Evolutionary conservation across 2,113 vertebrate species (phyloP), one percentile per base, ranked within the genome.

Genomic region (Seriola rivoliana): DNA sequence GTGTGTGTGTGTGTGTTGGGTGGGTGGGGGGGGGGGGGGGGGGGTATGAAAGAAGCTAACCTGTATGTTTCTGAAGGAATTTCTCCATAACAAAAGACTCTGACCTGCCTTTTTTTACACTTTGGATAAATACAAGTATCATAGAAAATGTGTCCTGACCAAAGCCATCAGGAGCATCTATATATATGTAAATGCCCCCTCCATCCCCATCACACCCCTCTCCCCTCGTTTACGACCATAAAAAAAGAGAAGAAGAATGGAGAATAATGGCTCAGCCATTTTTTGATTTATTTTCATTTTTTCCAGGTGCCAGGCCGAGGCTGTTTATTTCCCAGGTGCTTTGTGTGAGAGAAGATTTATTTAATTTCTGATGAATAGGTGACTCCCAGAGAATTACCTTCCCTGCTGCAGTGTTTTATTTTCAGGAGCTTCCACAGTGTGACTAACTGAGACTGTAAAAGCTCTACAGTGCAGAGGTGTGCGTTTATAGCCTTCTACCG

Each of bases 131-230:
- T 71, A 77, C 48, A 54, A 80, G 71, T 59, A 76, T 50, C 19
- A 13, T 60, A 71, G 63, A n/a, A 40, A 84, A 80, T 19, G 71
- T 71, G 73, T 82, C 64, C 81, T 77, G 75, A 70, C 57, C 63
- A 9, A 60, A 77, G 72, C 23, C 55, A 62, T 81, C 82, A 87
- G 62, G 72, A 71, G 81, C 80, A 88, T 78, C 88, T 80, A 92
- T 92, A 90, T 91, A 92, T 82, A 93, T 94, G 93, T 82, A 90
- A 92, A 93, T 93, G 68, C 21, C 7, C 46, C 44, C 42, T 6
- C 17, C 29, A 4, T 3, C 44, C 1, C 46, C 13, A 14, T 2
- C 46, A 1, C 40, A 3, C 16, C 5, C 48, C 19, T 8, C 50
- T 3, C 40, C 46, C 36, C 1, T n/a, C 68, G 32, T 76, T 81